Base-by-base conservation (phyloP, 2,888 invertebrate genomes). In the Tenodera sinensis region DNA sequence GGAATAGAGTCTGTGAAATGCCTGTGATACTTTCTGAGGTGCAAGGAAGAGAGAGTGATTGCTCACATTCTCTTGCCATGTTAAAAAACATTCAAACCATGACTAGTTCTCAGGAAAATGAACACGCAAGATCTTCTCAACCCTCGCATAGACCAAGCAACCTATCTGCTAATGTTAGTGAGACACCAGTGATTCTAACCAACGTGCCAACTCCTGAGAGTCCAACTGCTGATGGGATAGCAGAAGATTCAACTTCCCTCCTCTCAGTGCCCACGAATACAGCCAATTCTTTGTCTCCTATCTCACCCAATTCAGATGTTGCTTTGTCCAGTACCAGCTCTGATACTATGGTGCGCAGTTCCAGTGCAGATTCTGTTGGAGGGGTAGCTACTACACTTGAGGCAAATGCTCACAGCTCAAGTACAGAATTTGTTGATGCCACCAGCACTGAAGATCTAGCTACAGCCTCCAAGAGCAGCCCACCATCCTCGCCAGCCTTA, bases 291-390 rank as follows among this genome's bases (percentile, higher is more conserved):
- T 54, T 90, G 4, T 90, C 90, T 25, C 91, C 91, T 28, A 87
- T 89, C 28, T 90, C 91, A 20, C 90, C 91, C 9, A 88, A 89
- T 82, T 89, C 54, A 71, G 54, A 71, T 71, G 54, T 20, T 71
- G 54, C 54, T 6, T 71, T 71, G 28, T 89, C 84, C 89, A 90
- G 88, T 27, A 90, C 88, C 28, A 89, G 88, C 30, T 90, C 90
- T 25, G 88, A 83, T 47, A 90, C 90, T 6, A 85, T 90, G 82
- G 90, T 90, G 27, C 84, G 87, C 12, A 89, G 90, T 84, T 90
- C 90, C 14, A 90, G 90, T 47, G 84, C 90, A 25, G 90, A 90
- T 81, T 90, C 90, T 15, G 27, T 90, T 1, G 90, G 87, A 28
- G 28, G 25, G 28, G n/a, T 14, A 71, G 12, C 12, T 6, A 71